Base-by-base conservation (phyloP, 2,888 invertebrate genomes). In the Teinopalpus imperialis region DNA sequence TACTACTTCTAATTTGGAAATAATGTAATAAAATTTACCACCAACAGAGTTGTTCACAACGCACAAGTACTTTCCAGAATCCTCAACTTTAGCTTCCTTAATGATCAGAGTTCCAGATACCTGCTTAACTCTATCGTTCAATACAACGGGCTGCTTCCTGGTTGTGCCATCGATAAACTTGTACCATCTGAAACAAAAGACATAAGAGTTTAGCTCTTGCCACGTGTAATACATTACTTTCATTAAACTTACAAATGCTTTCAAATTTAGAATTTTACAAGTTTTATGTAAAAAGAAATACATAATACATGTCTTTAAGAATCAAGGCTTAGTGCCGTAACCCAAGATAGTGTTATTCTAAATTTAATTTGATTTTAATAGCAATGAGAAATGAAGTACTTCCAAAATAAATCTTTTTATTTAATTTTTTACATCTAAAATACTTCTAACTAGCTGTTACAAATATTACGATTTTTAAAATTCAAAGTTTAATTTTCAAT, bases 11-110 rank as follows among this genome's bases (percentile, higher is more conserved):
- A n/a, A n/a, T n/a, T n/a, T n/a, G n/a, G n/a, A n/a, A n/a, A n/a
- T n/a, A n/a, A n/a, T n/a, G n/a, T n/a, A n/a, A n/a, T n/a, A 12
- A 2, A 10, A 54, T 80, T 71, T 52, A 88, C 89, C 94, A 21
- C 98, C 98, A 32, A 98, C 97, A 0, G 96, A 95, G 76, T 98
- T 98, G 72, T 97, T 97, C 0, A 97, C 98, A 52, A 97, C 95
- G 76, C 98, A 98, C 51, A 96, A 86, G 74, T 98, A 98, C 83
- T 96, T 96, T 64, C 98, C 98, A 52, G 97, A 97, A 80, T 98
- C 98, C 65, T 95, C 95, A 27, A 97, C 96, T 63, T 94, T 93
- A 7, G 97, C 97, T 71, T 97, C 95, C 54, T 95, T 93, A 58
- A 98, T 97, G 59, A 98, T 96, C 61, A 98, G 89, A 51, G 98